Evolutionary conservation across 2,888 invertebrate species (phyloP), one percentile per base, ranked within the genome.

Genomic region (Rhorus exstirpatorius): DNA sequence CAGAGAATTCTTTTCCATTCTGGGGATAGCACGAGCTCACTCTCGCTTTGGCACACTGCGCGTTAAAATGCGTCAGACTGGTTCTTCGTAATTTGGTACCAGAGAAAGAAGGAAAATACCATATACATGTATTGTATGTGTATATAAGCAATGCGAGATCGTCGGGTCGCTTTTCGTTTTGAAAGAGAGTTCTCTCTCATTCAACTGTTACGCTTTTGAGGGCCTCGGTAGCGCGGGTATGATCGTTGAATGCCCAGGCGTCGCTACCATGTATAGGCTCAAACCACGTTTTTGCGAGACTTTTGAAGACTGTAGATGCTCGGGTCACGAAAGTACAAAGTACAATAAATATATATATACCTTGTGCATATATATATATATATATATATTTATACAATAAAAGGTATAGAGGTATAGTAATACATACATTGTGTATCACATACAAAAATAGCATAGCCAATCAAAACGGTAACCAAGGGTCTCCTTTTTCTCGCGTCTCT

Each of bases 151-250:
- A 78, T 26, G 55, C 60, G 71, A 61, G 68, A 78, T 55, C 63
- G 78, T 78, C 78, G 81, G 74, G 72, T 78, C 74, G 78, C 70
- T 49, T 63, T 70, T 70, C 81, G 74, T 82, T 82, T 70, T 82
- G 68, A 82, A 82, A 78, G 74, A 78, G 78, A 74, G n/a, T n/a
- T n/a, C n/a, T 74, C 79, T 67, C 74, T 74, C 78, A 82, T 82
- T 82, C 81, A 78, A 75, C 63, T 75, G 63, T 67, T 67, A 58
- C 68, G 78, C 63, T 70, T 82, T 82, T 78, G 68, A 82, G 41
- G 61, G 68, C 35, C 78, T 78, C 58, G 63, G 78, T 51, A 38
- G 70, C 41, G 70, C 51, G 74, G 70, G 81, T 55, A 77, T 68
- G 77, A 81, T 81, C 81, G 81, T 72, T 82, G 78, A 78, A 82